Conservation (phyloP, 2,113 vertebrate genomes). For the Proterorhinus semilunaris region DNA sequence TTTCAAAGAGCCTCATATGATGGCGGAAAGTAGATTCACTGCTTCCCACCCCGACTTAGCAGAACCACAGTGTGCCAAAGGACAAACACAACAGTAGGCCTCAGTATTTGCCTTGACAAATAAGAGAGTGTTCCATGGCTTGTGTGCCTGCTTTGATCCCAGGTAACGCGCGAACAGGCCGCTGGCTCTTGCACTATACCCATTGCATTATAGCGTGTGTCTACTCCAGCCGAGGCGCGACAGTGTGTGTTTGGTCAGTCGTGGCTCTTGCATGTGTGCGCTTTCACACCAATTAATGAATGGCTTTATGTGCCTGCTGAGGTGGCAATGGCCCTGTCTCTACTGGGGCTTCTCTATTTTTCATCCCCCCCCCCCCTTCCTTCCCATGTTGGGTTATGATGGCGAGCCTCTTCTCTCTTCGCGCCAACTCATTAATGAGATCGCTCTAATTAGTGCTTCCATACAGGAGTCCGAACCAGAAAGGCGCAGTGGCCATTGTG, state of each 20-base stretch:
- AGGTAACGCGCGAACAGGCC: slow-evolving; percentile 74
- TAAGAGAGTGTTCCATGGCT: slow-evolving; percentile 47
- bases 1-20: slow-evolving; percentile 71
- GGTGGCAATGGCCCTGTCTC: slow-evolving; percentile 70
- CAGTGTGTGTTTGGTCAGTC: slow-evolving; percentile 40
- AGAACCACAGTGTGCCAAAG: slow-evolving; percentile 46
- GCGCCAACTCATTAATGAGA: slow-evolving; percentile 63
- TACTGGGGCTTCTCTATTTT: slow-evolving; percentile 30
- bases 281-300: slow-evolving; percentile 78
- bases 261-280: slow-evolving; percentile 47
- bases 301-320: slow-evolving; percentile 68
- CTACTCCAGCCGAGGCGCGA: slow-evolving; percentile 40
- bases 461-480: slow-evolving; percentile 29
- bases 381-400: slow-evolving; percentile 37
- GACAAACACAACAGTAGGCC: slow-evolving; percentile 60
- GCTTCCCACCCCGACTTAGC: slow-evolving; percentile 24
- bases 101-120: slow-evolving; percentile 64
- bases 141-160: slow-evolving; percentile 66
- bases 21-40: slow-evolving; percentile 34
- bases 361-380: no score
- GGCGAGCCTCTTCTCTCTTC: slow-evolving; percentile 36
- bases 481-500: slow-evolving; percentile 49
- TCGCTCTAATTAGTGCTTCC: slow-evolving; percentile 63
- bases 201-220: slow-evolving; percentile 54
- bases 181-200: slow-evolving; percentile 49